Percentiles rank a stretch among this genome's conserved stretches.
phyloP scores from a whole-genome alignment of 2,888 invertebrate species.

The Pyrrhosoma nymphula region DNA sequence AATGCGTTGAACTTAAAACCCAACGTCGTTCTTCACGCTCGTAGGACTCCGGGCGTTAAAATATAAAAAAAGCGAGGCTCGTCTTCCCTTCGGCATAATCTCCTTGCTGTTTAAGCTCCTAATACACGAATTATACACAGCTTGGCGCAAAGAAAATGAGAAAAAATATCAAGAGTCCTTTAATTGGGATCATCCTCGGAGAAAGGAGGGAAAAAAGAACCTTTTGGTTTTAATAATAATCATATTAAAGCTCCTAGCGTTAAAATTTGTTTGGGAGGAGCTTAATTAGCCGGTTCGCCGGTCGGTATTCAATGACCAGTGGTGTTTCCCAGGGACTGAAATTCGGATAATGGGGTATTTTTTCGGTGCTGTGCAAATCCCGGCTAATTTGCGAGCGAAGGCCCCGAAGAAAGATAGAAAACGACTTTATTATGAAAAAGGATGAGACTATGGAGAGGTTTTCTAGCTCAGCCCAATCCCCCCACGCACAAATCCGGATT shows the following conservation, averaged over 20 bases:
- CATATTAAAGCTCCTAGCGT: conserved; percentile 22
- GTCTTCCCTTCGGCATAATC: neutral
- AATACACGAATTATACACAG: conserved; percentile 32
- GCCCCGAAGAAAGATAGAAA: conserved; percentile 28
- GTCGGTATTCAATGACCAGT: neutral
- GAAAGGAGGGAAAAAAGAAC: neutral
- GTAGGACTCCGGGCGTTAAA: neutral
- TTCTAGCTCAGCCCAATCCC: neutral
- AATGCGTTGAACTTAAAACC: conserved; percentile 8
- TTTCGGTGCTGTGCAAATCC: neutral
- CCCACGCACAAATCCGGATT: conserved; percentile 14
- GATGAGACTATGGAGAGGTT: neutral
- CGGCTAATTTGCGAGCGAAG: neutral
- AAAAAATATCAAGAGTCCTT: neutral
- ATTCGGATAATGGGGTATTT: neutral
- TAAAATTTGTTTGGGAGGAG: conserved; percentile 2
- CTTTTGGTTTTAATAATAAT: neutral
- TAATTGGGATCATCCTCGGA: conserved; percentile 20
- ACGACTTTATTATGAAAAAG: conserved; percentile 9
- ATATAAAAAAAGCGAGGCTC: neutral
- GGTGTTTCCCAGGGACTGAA: neutral
- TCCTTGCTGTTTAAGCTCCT: neutral
- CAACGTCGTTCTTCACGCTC: neutral
- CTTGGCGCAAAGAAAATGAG: neutral
- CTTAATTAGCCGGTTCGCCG: neutral